phyloP scores from a whole-genome alignment of 2,888 invertebrate species.

The Drosophila antonietae region DNA sequence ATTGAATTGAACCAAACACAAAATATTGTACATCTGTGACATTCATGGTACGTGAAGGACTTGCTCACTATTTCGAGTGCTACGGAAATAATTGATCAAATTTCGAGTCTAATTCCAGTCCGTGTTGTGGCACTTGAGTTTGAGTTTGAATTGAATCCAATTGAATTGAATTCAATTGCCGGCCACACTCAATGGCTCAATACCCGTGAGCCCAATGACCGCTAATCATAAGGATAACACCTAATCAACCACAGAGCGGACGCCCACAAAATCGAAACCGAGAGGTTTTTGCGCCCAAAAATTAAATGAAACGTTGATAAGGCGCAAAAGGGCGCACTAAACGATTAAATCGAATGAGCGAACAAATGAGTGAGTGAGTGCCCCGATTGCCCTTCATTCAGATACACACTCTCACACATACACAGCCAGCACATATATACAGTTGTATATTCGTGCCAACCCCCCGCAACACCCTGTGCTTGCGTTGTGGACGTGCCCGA shows the following conservation, averaged over 20 bases:
- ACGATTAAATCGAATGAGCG: constrained; percentile 80
- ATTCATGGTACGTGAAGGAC: constrained; percentile 18
- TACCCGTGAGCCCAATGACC: constrained; percentile 60
- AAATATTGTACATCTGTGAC: constrained; percentile 26
- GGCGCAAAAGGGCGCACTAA: constrained; percentile 80
- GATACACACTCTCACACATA: background rate
- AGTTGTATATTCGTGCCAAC: constrained; percentile 11
- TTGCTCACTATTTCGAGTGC: constrained; percentile 26
- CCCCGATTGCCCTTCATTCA: constrained; percentile 42
- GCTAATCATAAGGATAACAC: constrained; percentile 80
- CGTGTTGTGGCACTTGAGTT: constrained; percentile 34
- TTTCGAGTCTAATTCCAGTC: constrained; percentile 38
- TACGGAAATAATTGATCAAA: constrained; percentile 48
- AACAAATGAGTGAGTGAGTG: constrained; percentile 70
- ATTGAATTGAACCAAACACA: constrained; percentile 13
- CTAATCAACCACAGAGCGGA: constrained; percentile 73
- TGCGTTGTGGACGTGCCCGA: constrained; percentile 71
- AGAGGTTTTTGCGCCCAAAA: constrained; percentile 61
- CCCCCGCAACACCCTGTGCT: constrained; percentile 28
- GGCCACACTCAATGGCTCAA: constrained; percentile 21
- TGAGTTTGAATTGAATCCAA: constrained; percentile 25
- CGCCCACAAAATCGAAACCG: constrained; percentile 63
- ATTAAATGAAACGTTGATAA: constrained; percentile 81
- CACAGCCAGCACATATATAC: background rate
- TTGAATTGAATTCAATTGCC: constrained; percentile 33